phyloP scores from a whole-genome alignment of 2,797 vertebrate species.

The Pelochelys cantorii region DNA sequence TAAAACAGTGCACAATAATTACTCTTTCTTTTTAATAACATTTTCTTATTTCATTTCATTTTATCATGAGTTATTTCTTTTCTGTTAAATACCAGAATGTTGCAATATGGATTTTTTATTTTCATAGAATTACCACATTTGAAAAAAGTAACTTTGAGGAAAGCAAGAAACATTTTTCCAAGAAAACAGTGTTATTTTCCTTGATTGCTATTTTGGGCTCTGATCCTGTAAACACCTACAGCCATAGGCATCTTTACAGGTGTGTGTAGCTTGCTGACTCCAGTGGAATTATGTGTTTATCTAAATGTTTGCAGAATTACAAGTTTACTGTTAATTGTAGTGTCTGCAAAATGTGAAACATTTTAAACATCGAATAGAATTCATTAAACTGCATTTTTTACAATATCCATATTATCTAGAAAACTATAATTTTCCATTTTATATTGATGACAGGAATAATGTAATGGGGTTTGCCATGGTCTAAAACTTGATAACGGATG shows the following conservation, averaged over 20 bases:
- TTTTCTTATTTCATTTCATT: not conserved
- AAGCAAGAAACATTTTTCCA: not conserved
- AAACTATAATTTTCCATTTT: not conserved
- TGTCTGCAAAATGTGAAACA: not conserved
- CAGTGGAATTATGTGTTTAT: not conserved
- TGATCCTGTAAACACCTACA: not conserved
- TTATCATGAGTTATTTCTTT: not conserved
- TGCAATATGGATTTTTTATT: not conserved
- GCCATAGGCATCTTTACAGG: not conserved
- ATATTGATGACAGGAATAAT: constrained; percentile 1
- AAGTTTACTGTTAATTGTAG: not conserved
- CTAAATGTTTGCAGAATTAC: not conserved
- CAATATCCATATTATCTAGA: not conserved
- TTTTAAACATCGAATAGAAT: not conserved
- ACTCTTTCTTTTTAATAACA: not conserved
- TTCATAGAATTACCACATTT: not conserved
- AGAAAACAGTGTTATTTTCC: not conserved
- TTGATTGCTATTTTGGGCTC: not conserved
- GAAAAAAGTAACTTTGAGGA: not conserved
- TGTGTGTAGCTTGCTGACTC: no score
- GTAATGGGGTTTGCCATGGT: not conserved
- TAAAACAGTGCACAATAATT: not conserved
- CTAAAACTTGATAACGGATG: not conserved
- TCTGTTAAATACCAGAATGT: not conserved
- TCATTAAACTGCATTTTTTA: not conserved